phyloP scores from a whole-genome alignment of 2,113 vertebrate genomes.

The Helogale parvula region DNA sequence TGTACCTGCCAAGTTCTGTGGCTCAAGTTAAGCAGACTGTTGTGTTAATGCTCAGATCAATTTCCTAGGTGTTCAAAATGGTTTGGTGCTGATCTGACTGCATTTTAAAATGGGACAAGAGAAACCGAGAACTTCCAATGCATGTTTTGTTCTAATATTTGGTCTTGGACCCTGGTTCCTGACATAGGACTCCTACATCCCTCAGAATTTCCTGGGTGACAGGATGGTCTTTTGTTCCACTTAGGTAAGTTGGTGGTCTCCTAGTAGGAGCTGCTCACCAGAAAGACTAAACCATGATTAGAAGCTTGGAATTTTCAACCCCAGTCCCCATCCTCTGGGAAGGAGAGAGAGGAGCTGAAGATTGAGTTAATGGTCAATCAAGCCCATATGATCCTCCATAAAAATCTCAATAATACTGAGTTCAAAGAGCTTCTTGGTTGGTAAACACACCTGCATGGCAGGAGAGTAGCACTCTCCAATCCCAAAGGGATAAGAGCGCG shows the following conservation, averaged over 20 bases:
- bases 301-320: neutral
- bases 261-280: neutral
- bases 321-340: neutral
- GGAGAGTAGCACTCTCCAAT: too few relatives aligned
- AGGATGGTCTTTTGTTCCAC: neutral
- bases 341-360: neutral
- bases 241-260: neutral
- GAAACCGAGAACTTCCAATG: too few relatives aligned
- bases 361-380: neutral
- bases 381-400: neutral
- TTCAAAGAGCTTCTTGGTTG: neutral
- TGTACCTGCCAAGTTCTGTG: too few relatives aligned
- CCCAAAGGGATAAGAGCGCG: neutral
- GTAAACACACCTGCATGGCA: neutral
- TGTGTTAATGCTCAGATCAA: too few relatives aligned
- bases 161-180: neutral
- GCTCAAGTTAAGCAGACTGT: too few relatives aligned
- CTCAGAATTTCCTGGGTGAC: neutral
- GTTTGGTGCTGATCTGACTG: too few relatives aligned
- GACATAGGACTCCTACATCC: neutral
- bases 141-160: neutral
- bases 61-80: too few relatives aligned
- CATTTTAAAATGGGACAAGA: too few relatives aligned
- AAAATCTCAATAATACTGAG: neutral
- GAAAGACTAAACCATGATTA: neutral